Conservation (phyloP, 2,797 vertebrate species). For the Enoplosus armatus region DNA sequence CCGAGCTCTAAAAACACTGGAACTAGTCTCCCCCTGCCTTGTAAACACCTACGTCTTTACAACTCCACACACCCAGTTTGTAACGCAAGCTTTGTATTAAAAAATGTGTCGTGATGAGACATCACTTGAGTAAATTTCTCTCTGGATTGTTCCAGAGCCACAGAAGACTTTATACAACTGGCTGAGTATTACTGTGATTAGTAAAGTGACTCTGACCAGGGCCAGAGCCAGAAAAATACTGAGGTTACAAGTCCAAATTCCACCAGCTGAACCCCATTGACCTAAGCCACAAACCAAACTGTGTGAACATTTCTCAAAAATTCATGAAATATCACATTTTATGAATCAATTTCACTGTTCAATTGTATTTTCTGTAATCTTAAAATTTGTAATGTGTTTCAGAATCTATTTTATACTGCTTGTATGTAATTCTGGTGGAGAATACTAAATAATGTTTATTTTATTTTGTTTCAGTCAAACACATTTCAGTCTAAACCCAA, state of each 20-base stretch:
- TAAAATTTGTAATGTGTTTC: background rate
- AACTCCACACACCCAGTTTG: background rate
- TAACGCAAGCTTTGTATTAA: background rate
- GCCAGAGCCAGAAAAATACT: background rate
- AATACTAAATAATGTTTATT: background rate
- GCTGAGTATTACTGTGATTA: background rate
- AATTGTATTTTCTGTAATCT: background rate
- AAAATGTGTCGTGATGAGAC: background rate
- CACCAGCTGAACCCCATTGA: slow-evolving; percentile 2
- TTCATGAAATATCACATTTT: background rate
- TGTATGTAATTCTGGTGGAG: background rate
- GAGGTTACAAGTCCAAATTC: background rate
- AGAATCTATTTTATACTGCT: background rate
- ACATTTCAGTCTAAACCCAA: background rate
- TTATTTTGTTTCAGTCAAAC: background rate
- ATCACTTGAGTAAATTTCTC: background rate
- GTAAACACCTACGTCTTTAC: background rate
- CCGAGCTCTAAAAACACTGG: slow-evolving; percentile 2
- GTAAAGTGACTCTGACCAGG: background rate
- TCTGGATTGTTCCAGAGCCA: too few species aligned
- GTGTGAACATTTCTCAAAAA: background rate
- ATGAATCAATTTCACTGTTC: background rate
- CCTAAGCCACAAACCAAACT: background rate
- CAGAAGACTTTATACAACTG: background rate
- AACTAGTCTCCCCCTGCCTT: slow-evolving; percentile 1